Percentiles rank a stretch among this genome's conserved stretches.
phyloP scores from a whole-genome alignment of 2,888 invertebrate genomes.

The Frankliniella fusca region DNA sequence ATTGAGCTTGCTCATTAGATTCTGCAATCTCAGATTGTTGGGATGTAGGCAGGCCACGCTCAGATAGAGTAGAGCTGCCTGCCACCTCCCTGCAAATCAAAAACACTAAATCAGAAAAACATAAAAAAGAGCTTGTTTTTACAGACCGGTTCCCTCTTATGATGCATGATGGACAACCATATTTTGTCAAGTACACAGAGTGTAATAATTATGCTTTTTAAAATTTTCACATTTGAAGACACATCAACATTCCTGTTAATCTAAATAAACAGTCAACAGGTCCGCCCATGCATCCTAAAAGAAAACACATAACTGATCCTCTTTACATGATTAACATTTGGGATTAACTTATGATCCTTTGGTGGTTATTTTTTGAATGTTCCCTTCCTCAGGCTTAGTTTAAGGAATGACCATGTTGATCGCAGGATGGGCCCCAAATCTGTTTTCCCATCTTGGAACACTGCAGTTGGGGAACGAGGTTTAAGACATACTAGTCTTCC shows the following conservation, averaged over 20 bases:
- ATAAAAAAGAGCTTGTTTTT: not conserved
- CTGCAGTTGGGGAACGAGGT: not conserved
- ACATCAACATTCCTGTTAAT: not conserved
- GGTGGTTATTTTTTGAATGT: not conserved
- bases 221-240: not conserved
- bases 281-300: slow-evolving; percentile 21
- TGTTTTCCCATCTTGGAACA: slow-evolving; percentile 6
- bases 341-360: slow-evolving; percentile 1
- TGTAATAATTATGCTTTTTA: not conserved
- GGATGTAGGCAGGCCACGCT: slow-evolving; percentile 21
- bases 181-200: not conserved
- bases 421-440: slow-evolving; percentile 24
- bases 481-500: slow-evolving; percentile 9
- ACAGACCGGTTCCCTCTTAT: slow-evolving; percentile 6
- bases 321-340: not conserved
- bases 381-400: slow-evolving; percentile 2
- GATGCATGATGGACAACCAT: not conserved
- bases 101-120: slow-evolving; percentile 17
- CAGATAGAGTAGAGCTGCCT: slow-evolving; percentile 19
- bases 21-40: slow-evolving; percentile 18
- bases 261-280: not conserved
- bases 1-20: slow-evolving; percentile 17
- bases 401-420: not conserved
- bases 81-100: slow-evolving; percentile 21
- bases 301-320: slow-evolving; percentile 16